These are phyloP conservation scores for Metridium senile DNA, from an alignment of 92 coral and sea anemone species.

Conservation along the genomic window DNA sequence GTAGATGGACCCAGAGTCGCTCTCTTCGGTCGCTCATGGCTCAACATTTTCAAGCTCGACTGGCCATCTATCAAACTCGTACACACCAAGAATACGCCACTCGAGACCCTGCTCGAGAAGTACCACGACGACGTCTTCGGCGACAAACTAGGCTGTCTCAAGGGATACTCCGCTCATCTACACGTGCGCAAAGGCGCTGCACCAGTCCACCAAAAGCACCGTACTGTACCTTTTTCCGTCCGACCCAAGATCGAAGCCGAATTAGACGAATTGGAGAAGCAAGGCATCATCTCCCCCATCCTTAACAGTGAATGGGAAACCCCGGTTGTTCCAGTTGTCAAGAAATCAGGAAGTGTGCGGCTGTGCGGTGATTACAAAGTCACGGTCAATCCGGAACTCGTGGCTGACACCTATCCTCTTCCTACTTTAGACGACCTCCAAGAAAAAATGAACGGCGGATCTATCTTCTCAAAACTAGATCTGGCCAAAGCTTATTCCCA, in stretches of 20 bases:
- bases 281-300: neutral
- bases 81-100: neutral
- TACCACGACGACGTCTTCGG: neutral
- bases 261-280: neutral
- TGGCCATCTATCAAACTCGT: neutral
- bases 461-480: conserved; percentile 45
- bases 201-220: neutral
- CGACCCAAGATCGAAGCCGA: neutral
- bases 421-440: conserved; percentile 31
- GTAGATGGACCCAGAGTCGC: neutral
- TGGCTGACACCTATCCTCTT: conserved; percentile 26
- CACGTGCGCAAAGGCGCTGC: neutral
- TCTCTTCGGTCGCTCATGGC: neutral
- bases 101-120: neutral
- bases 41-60: neutral
- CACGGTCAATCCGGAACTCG: conserved; percentile 46
- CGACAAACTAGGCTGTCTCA: neutral
- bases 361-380: conserved; percentile 1
- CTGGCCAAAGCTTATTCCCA: conserved; percentile 51
- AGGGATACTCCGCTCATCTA: neutral
- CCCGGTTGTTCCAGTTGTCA: neutral
- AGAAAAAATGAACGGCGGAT: conserved; percentile 27
- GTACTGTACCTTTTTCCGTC: neutral
- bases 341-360: neutral
- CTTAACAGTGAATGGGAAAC: neutral